Conservation (phyloP, 2,113 vertebrate species). For the Synchiropus splendidus region DNA sequence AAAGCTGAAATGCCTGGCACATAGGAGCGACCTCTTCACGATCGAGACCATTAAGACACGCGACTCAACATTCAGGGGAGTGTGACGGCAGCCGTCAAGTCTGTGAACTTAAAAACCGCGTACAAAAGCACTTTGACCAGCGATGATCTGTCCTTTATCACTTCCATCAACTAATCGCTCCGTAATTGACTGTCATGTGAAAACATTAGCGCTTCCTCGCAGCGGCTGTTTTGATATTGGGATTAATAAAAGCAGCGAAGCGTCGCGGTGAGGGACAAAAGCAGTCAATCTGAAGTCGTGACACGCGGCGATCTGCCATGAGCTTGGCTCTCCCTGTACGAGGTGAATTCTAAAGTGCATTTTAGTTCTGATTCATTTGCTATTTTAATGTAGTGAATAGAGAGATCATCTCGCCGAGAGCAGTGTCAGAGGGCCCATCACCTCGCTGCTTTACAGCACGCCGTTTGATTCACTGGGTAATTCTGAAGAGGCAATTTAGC, state of each 20-base stretch:
- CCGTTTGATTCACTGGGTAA: conserved; percentile 30
- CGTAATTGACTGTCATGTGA: conserved; percentile 48
- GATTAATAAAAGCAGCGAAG: conserved; percentile 46
- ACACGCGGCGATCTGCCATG: conserved; percentile 32
- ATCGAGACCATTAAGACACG: conserved; percentile 1
- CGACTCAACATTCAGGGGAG: conserved; percentile 29
- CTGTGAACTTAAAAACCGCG: conserved; percentile 37
- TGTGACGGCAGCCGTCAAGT: conserved; percentile 35
- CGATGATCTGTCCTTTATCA: conserved; percentile 50
- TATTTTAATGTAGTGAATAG: conserved; percentile 55
- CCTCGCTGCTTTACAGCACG: conserved; percentile 36
- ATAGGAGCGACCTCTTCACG: no score
- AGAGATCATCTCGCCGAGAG: conserved; percentile 42
- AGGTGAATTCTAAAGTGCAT: conserved; percentile 50
- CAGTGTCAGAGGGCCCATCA: conserved; percentile 33
- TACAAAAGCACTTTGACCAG: conserved; percentile 33
- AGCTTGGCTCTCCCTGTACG: conserved; percentile 18
- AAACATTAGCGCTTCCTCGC: conserved; percentile 44
- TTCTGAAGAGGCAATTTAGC: conserved; percentile 45
- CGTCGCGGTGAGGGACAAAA: conserved; percentile 34
- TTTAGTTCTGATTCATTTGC: conserved; percentile 63
- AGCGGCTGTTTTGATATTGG: conserved; percentile 48
- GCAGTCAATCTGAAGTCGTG: conserved; percentile 38
- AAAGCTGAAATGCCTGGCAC: no score
- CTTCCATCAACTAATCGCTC: conserved; percentile 51